These are phyloP conservation scores for Linnaemya tessellans DNA, from an alignment of 2,888 invertebrate species.

Conservation along the genomic window DNA sequence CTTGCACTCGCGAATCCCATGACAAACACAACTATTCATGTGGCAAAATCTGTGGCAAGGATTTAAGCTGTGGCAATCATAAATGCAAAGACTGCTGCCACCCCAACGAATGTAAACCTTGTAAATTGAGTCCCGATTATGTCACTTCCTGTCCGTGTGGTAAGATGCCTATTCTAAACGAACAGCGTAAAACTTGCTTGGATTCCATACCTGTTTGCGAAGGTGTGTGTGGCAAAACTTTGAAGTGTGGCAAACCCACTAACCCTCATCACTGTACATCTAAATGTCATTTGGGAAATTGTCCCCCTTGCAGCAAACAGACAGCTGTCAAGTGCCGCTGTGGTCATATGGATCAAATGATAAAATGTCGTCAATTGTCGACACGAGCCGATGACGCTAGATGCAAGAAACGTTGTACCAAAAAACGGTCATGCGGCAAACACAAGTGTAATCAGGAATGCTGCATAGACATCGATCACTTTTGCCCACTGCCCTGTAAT, in stretches of 20 bases:
- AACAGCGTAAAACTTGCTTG: slow-evolving; percentile 87
- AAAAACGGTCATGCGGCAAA: slow-evolving; percentile 92
- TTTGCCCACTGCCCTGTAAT: slow-evolving; percentile 92
- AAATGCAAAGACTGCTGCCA: slow-evolving; percentile 88
- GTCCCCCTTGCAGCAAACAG: slow-evolving; percentile 90
- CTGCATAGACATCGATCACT: slow-evolving; percentile 93
- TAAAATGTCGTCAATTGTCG: slow-evolving; percentile 89
- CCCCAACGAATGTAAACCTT: slow-evolving; percentile 87
- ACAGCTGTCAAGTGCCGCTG: slow-evolving; percentile 93
- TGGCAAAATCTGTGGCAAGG: slow-evolving; percentile 85
- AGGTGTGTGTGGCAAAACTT: slow-evolving; percentile 86
- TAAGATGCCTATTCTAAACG: slow-evolving; percentile 84
- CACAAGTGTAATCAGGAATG: slow-evolving; percentile 96
- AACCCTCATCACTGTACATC: slow-evolving; percentile 87
- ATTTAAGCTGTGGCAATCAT: slow-evolving; percentile 88
- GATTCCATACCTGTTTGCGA: slow-evolving; percentile 93
- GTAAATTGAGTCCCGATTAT: slow-evolving; percentile 86
- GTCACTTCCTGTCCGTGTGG: slow-evolving; percentile 91
- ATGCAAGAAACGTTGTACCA: slow-evolving; percentile 95
- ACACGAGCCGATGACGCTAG: slow-evolving; percentile 89
- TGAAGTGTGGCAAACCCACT: slow-evolving; percentile 88
- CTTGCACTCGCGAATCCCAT: slow-evolving; percentile 86
- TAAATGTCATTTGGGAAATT: slow-evolving; percentile 88
- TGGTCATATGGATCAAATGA: slow-evolving; percentile 91
- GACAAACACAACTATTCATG: slow-evolving; percentile 85